These are phyloP conservation scores for Anguilla rostrata DNA, from an alignment of 2,113 vertebrate species.

Conservation along the genomic window DNA sequence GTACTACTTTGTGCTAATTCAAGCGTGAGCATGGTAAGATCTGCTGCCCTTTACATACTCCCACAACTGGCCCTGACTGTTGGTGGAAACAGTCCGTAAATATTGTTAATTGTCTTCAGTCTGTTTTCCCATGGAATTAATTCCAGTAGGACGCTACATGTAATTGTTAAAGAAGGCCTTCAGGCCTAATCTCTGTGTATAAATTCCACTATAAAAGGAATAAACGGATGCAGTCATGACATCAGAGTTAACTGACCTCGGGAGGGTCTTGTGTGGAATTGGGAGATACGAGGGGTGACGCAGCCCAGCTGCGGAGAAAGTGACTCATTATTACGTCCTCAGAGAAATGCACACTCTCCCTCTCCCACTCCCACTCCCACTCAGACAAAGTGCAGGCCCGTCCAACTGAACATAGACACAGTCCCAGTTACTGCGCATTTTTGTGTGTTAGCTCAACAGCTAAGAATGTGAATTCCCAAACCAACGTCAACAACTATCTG, in stretches of 20 bases:
- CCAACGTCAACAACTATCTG: background rate
- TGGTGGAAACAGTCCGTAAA: background rate
- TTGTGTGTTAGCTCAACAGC: constrained; percentile 28
- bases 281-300: constrained; percentile 59
- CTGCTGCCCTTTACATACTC: constrained; percentile 10
- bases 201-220: constrained; percentile 58
- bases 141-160: background rate
- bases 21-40: background rate
- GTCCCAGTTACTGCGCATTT: constrained; percentile 41
- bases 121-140: background rate
- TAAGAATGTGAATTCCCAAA: constrained; percentile 12
- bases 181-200: constrained; percentile 12
- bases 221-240: constrained; percentile 57
- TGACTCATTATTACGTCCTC: constrained; percentile 69
- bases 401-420: constrained; percentile 34
- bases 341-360: constrained; percentile 8
- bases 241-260: constrained; percentile 44
- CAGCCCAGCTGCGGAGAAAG: constrained; percentile 68
- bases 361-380: constrained; percentile 47
- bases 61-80: background rate
- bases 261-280: constrained; percentile 52
- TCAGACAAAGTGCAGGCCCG: constrained; percentile 58
- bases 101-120: constrained; percentile 1
- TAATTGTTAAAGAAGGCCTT: constrained; percentile 6
- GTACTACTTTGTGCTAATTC: background rate